Base-by-base conservation (phyloP, 2,113 vertebrate species). In the Petaurus breviceps region DNA sequence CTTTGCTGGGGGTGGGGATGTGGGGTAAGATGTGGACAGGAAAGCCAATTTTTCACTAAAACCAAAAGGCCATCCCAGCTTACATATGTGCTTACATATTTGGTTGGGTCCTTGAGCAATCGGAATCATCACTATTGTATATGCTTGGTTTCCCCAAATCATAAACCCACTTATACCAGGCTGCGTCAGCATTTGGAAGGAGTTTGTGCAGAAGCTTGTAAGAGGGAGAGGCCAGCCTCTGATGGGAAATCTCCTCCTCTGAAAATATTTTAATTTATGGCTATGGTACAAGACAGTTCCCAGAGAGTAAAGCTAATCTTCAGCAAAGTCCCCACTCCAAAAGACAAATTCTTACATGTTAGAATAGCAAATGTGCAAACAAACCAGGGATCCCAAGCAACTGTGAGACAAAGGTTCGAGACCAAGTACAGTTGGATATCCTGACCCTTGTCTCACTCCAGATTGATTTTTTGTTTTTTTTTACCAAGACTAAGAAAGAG, bases 221-320 rank as follows among this genome's bases (percentile, higher is more conserved):
- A 26, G 89, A 90, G 93, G 89, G 93, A 90, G 93, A 91, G 95
- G 93, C 94, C 68, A 92, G 16, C 37, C 92, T 96, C 96, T 84
- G 94, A 95, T 53, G 95, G 97, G 92, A 98, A 98, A 98, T 94
- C 95, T 94, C 95, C 95, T 97, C 95, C 96, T 97, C 54, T 93
- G 96, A 97, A 98, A 93, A 98, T 96, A 97, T 49, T 97, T 95
- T 98, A 98, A 98, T 98, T 98, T 98, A 98, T 96, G 52, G 96
- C 98, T 97, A 68, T 95, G 89, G 91, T 95, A 91, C 95, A 98
- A 98, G 97, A 96, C n/a, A 94, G 94, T 98, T 98, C 95, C 97
- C 84, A 95, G 94, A 97, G 97, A 77, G 89, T 97, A 97, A 92
- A 97, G n/a, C 24, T 97, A 98, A 97, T 98, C 96, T 97, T 96